Percentiles rank a stretch among this genome's conserved stretches.
phyloP scores from a whole-genome alignment of 2,797 vertebrate genomes.

The Tympanoctomys barrerae region DNA sequence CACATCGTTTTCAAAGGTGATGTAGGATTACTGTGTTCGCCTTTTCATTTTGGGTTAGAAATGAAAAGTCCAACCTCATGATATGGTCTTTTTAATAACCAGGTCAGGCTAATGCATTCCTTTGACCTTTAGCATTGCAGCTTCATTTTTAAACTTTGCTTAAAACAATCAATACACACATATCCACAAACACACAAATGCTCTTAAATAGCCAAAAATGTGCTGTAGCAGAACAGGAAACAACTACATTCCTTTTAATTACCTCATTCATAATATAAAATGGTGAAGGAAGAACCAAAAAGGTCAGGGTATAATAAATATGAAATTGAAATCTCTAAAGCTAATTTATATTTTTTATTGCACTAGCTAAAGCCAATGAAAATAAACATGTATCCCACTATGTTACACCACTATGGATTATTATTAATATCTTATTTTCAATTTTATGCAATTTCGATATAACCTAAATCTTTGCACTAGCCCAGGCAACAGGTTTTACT shows the following conservation, averaged over 20 bases:
- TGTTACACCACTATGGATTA: slow-evolving; percentile 82
- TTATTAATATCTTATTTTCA: slow-evolving; percentile 82
- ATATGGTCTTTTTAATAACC: slow-evolving; percentile 61
- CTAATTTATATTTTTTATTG: slow-evolving; percentile 79
- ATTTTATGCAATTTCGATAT: slow-evolving; percentile 80
- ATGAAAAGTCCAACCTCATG: slow-evolving; percentile 42
- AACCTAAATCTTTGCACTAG: slow-evolving; percentile 82
- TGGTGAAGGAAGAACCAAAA: slow-evolving; percentile 50
- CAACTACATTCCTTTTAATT: slow-evolving; percentile 70
- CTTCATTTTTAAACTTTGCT: slow-evolving; percentile 73
- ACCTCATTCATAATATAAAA: slow-evolving; percentile 57
- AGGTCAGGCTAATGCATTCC: slow-evolving; percentile 75
- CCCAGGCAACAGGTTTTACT: slow-evolving; percentile 50
- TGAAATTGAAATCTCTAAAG: slow-evolving; percentile 72
- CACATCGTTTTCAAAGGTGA: slow-evolving; percentile 71
- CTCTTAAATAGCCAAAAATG: slow-evolving; percentile 69
- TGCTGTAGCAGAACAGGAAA: slow-evolving; percentile 54
- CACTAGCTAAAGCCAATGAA: slow-evolving; percentile 78
- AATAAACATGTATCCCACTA: slow-evolving; percentile 83
- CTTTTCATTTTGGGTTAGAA: slow-evolving; percentile 57
- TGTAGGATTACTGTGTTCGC: slow-evolving; percentile 50
- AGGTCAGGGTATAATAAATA: slow-evolving; percentile 63
- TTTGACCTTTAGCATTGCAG: slow-evolving; percentile 59
- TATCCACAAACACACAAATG: neutral
- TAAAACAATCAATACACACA: slow-evolving; percentile 29